These are phyloP conservation scores for Mesitornis unicolor DNA, from an alignment of 2,113 vertebrate genomes.

Conservation along the genomic window DNA sequence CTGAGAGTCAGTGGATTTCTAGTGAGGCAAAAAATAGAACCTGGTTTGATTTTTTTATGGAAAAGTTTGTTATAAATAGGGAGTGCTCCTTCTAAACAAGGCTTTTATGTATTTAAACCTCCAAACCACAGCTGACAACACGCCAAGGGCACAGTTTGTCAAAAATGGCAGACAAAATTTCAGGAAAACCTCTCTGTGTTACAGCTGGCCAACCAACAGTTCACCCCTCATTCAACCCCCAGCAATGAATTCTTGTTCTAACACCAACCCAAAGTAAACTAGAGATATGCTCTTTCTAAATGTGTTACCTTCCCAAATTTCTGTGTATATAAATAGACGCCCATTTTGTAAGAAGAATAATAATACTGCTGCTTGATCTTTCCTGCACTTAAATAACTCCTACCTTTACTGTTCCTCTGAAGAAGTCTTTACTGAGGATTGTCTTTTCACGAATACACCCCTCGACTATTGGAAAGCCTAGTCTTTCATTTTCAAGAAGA, in stretches of 20 bases:
- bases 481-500: background rate
- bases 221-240: background rate
- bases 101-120: background rate
- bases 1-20: background rate
- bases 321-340: background rate
- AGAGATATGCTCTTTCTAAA: background rate
- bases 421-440: background rate
- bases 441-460: background rate
- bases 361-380: background rate
- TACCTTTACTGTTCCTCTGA: background rate
- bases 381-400: background rate
- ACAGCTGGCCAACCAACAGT: background rate
- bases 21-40: background rate
- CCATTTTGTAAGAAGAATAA: background rate
- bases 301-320: background rate
- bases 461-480: background rate
- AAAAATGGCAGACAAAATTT: background rate
- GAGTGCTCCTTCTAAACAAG: background rate
- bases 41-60: background rate
- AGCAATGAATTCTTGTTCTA: background rate
- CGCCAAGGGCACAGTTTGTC: background rate
- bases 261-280: background rate
- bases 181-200: background rate
- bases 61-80: background rate
- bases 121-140: background rate